phyloP scores from a whole-genome alignment of 92 coral and sea anemone genomes.

The Actinostola sp. region DNA sequence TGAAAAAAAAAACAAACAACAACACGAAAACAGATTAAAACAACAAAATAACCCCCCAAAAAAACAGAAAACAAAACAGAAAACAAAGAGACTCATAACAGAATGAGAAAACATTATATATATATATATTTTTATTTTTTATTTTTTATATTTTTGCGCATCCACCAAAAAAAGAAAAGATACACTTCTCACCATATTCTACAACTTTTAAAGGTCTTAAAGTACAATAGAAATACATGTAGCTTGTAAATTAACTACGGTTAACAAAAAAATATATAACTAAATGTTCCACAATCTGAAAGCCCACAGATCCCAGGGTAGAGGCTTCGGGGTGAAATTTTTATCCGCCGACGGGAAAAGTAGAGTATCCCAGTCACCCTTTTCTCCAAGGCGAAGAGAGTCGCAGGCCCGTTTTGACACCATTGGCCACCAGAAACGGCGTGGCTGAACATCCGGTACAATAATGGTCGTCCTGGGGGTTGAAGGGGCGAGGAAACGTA shows the following conservation, averaged over 20 bases:
- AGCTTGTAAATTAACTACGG: too few relatives aligned
- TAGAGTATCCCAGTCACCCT: constrained; percentile 8
- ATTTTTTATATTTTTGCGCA: too few relatives aligned
- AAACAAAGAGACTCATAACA: too few relatives aligned
- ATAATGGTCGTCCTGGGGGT: constrained; percentile 16
- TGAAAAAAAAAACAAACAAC: too few relatives aligned
- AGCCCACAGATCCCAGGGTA: constrained; percentile 21
- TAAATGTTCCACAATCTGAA: constrained; percentile 5
- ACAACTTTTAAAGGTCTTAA: neutral
- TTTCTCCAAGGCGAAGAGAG: constrained; percentile 11
- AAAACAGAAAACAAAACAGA: too few relatives aligned
- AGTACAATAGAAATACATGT: neutral
- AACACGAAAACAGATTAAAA: too few relatives aligned
- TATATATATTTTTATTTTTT: too few relatives aligned
- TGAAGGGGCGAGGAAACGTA: constrained; percentile 27
- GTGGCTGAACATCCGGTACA: too few relatives aligned
- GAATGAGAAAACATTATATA: too few relatives aligned
- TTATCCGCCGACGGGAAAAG: constrained; percentile 30
- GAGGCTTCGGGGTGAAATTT: neutral
- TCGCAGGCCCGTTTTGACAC: constrained; percentile 17
- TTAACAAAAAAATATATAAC: constrained; percentile 3
- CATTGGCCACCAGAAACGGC: constrained; percentile 45
- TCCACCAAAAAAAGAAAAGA: too few relatives aligned
- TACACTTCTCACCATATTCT: too few relatives aligned
- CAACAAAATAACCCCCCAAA: too few relatives aligned